Evolutionary conservation across 2,113 vertebrate species (phyloP).

Genomic region (Pseudorasbora parva): DNA sequence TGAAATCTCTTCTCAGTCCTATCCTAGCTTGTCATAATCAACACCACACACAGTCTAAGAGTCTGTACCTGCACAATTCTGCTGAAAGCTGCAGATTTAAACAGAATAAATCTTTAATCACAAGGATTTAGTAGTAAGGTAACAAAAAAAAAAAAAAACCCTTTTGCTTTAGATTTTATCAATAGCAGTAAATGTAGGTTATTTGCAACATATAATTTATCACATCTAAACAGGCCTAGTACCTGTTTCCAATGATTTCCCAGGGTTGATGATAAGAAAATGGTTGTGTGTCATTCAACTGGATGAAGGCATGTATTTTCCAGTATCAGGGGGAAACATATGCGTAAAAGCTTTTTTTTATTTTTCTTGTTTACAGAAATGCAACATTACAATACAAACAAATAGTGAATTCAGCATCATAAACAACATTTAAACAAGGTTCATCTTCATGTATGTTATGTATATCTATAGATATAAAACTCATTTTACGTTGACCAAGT

Average conservation of each 20-base stretch:
- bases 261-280: not conserved
- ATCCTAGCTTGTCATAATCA: not conserved
- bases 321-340: not conserved
- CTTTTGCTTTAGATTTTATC: not conserved
- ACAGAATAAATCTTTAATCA: constrained; percentile 5
- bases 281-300: not conserved
- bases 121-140: not conserved
- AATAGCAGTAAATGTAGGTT: not conserved
- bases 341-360: not conserved
- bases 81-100: not conserved
- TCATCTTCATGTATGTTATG: not conserved
- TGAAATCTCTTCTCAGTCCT: not conserved
- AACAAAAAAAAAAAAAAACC: not conserved
- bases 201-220: not conserved
- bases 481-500: not conserved
- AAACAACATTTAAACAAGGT: not conserved
- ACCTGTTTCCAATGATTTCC: not conserved
- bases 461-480: not conserved
- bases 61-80: not conserved
- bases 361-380: not conserved
- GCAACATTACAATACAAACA: constrained; percentile 1
- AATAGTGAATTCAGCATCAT: not conserved
- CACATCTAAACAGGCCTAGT: not conserved
- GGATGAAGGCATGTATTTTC: not conserved
- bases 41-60: not conserved